Evolutionary conservation across 2,797 vertebrate genomes (phyloP).

Genomic region (Sebastiscus tertius): DNA sequence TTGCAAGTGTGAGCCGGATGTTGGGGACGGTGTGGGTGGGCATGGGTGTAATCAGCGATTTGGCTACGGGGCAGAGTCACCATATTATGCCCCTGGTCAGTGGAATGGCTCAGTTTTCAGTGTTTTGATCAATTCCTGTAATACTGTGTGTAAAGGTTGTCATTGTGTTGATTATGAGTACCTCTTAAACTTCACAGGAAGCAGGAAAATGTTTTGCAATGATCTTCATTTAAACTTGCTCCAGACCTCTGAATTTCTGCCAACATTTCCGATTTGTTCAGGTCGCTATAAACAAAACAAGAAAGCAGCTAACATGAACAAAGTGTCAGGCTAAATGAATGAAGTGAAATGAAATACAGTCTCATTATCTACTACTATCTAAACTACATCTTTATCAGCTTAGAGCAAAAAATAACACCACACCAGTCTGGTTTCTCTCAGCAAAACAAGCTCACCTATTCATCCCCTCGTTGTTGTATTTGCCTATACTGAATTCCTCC

Average conservation of each 20-base stretch:
- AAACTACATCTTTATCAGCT: not conserved
- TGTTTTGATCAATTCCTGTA: not conserved
- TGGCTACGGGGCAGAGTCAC: conserved; percentile 14
- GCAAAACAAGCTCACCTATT: not conserved
- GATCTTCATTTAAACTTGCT: not conserved
- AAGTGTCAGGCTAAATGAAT: not conserved
- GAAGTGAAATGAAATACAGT: not conserved
- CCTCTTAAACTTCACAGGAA: not conserved
- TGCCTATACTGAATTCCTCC: not conserved
- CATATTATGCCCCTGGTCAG: conserved; percentile 20
- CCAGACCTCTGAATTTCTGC: not conserved
- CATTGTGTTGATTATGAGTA: not conserved
- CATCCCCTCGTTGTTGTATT: not conserved
- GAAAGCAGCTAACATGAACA: not conserved
- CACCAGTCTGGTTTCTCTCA: not conserved
- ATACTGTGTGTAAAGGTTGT: not conserved
- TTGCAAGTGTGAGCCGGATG: conserved; percentile 53
- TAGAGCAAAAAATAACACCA: not conserved
- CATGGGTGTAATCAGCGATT: conserved; percentile 25
- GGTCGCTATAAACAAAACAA: not conserved
- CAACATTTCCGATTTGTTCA: not conserved
- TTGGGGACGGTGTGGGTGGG: conserved; percentile 41
- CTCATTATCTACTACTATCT: not conserved
- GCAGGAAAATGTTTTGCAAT: not conserved
- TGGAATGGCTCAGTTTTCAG: conserved; percentile 7